Evolutionary conservation across 2,113 vertebrate species (phyloP).

Genomic region (human): GRCh38 chr14:67567001-67567500

Average conservation of each 20-base stretch:
- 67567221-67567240: no score
- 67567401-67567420: not conserved
- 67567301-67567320: not conserved
- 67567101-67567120: not conserved
- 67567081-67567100: not conserved
- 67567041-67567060: not conserved
- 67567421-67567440: not conserved
- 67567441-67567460: not conserved
- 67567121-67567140: not conserved
- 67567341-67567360: not conserved
- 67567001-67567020: not conserved
- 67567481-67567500: not conserved
- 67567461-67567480: not conserved
- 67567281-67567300: not conserved
- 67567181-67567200: not conserved
- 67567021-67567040: not conserved
- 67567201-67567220: not conserved
- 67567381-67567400: not conserved
- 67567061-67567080: not conserved
- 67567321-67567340: not conserved
- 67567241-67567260: not conserved
- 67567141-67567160: not conserved
- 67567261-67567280: not conserved
- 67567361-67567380: not conserved
- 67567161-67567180: not conserved